Evolutionary conservation across 1,140 invertebrate species (phyloP), one percentile per base, ranked within the genome.

Genomic region (Platyscapa corneri): DNA sequence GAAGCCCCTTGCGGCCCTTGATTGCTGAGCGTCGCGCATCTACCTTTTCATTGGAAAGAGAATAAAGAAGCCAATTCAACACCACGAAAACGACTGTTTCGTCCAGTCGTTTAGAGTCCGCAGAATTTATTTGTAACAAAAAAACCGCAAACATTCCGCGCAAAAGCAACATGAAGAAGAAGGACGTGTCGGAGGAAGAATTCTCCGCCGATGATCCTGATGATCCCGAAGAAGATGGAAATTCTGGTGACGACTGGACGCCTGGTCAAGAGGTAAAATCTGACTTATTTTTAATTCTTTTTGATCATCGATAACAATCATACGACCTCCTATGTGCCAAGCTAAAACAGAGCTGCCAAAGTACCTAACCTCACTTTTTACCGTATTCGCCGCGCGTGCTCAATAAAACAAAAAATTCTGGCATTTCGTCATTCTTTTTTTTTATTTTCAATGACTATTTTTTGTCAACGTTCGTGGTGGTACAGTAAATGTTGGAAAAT

Each of bases 121-220:
- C 1, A 18, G 46, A 53, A n/a, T 53, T 49, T 53, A 20, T 20
- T 77, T 64, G 78, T 79, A 39, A 82, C 27, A 79, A 46, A 30
- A 80, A 88, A 88, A 74, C 85, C 87, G 87, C 90, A 89, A 93
- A 90, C 89, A 93, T 93, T 93, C 90, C 93, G 88, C 92, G 91
- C 70, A 93, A 90, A 89, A 93, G 89, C 86, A 82, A 70, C 37
- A 86, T 86, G 89, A 93, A 92, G 86, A 93, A 93, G 91, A 92
- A 93, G 85, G 89, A 91, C 49, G 92, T 91, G 65, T 92, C 93
- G 88, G 93, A 93, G 87, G 93, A 94, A 86, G 93, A 94, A 74
- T 93, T 91, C 86, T 93, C 93, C 30, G 92, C 90, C 5, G 93
- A 93, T 77, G 93, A 94, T 85, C 92, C 92, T 0, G 93, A 94